Base-by-base conservation (phyloP, 2,113 vertebrate species). In the Lagenorhynchus albirostris region DNA sequence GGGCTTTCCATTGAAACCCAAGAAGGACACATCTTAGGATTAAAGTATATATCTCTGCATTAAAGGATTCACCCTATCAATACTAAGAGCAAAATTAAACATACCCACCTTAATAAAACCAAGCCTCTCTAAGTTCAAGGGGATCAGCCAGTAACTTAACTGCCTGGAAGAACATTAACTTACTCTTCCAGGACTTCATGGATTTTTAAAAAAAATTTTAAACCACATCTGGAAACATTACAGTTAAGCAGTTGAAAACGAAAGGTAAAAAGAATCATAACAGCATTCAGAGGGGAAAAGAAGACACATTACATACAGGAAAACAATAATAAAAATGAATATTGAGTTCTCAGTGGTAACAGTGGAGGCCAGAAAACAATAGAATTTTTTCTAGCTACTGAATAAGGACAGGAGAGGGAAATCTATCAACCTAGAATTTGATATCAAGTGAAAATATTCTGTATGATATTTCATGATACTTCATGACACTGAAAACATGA, bases 401-500 rank as follows among this genome's bases (percentile, higher is more conserved):
- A 50, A 71, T 82, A 70, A 87, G 33, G 23, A 13, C 31, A n/a
- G 20, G 38, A 21, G 26, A 4, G 8, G 29, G 25, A 67, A 25
- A 50, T 14, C 11, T 73, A 88, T 36, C 17, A 82, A 88, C 62
- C 25, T 41, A 89, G 70, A 92, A 79, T 55, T 55, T 44, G 63
- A 14, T 41, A 65, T 41, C 62, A 88, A 88, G 25, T 83, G 87
- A 91, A 97, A 91, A 91, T 63, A 82, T 58, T 89, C 47, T 70
- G 77, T 36, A 83, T 41, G 8, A 44, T 38, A 70, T 38, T 60
- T 88, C 26, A 58, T 82, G 20, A 3, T 41, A 50, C 15, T 63
- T 73, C 65, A 73, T 50, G 65, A 47, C 53, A 91, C 23, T 70
- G 44, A 87, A 82, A 91, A 91, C 60, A 8, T 33, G 26, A 84